A percentile compares a stretch with the other conserved stretches of the same genome.
These are phyloP conservation scores for Cryptus viduatorius DNA, from an alignment of 2,888 invertebrate species.

Conservation along the genomic window DNA sequence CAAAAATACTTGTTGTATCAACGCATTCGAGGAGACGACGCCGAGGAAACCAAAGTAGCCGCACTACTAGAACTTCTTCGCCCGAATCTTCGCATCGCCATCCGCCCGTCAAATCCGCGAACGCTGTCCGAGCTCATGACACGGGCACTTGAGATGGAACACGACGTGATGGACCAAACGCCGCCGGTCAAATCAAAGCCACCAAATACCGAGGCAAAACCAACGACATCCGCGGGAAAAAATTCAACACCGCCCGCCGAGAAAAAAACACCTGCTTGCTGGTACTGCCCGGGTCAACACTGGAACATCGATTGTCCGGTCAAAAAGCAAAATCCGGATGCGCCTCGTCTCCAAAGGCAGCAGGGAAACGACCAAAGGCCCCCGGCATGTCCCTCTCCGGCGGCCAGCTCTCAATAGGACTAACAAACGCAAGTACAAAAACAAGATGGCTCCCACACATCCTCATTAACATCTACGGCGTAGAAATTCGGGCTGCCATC, in stretches of 20 bases:
- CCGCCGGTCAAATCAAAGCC: neutral
- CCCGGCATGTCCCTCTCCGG: neutral
- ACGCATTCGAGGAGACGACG: neutral
- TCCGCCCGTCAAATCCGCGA: no score
- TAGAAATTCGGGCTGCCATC: neutral
- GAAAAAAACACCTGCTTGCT: neutral
- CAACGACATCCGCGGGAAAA: neutral
- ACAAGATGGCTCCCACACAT: no score
- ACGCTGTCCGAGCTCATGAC: no score
- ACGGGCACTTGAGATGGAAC: neutral
- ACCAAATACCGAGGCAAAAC: neutral
- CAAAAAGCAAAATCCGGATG: no score
- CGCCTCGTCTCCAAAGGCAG: neutral
- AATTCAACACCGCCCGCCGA: accelerated
- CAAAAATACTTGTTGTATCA: neutral
- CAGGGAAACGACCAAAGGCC: slow-evolving; percentile 16
- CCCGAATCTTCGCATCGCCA: no score
- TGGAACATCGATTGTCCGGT: neutral
- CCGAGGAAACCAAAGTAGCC: neutral
- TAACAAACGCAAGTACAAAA: neutral
- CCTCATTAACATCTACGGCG: neutral
- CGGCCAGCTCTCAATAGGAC: slow-evolving; percentile 16
- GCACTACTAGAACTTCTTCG: neutral
- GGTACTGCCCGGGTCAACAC: neutral
- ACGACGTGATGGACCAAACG: slow-evolving; percentile 10